phyloP scores from a whole-genome alignment of 2,888 invertebrate species.

The Conomelus anceps region DNA sequence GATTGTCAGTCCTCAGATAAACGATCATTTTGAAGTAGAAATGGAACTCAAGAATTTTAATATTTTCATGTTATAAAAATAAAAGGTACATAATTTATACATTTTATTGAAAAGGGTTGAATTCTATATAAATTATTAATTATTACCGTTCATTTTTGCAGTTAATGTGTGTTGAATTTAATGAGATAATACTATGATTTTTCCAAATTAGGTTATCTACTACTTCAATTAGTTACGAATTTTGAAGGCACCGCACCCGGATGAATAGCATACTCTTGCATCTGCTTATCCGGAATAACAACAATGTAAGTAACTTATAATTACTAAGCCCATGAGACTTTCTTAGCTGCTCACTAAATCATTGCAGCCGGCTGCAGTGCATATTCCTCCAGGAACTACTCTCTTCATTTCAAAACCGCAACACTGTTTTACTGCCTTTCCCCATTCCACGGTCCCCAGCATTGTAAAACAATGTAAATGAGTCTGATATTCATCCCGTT shows the following conservation, averaged over 20 bases:
- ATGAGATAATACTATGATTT: too few species aligned
- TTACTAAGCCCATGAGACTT: neutral
- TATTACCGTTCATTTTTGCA: too few species aligned
- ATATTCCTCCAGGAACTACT: neutral
- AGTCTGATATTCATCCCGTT: neutral
- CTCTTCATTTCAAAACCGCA: neutral
- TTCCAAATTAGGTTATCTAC: too few species aligned
- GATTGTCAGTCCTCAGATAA: too few species aligned
- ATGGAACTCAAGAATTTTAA: too few species aligned
- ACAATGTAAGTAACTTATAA: neutral
- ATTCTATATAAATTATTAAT: too few species aligned
- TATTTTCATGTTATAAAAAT: too few species aligned
- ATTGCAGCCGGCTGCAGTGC: neutral
- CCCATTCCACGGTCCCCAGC: neutral
- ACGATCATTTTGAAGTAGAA: too few species aligned
- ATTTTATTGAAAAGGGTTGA: too few species aligned
- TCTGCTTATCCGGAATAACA: neutral
- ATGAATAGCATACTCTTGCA: too few species aligned
- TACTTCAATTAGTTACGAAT: neutral
- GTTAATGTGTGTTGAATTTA: too few species aligned
- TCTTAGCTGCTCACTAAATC: neutral
- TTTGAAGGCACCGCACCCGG: neutral
- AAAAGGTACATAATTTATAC: too few species aligned
- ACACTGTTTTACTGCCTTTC: neutral
- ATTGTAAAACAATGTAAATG: neutral